A percentile compares a stretch with the other conserved stretches of the same genome.
Evolutionary conservation across 2,797 vertebrate species (phyloP).

Genomic region (Picus viridis): DNA sequence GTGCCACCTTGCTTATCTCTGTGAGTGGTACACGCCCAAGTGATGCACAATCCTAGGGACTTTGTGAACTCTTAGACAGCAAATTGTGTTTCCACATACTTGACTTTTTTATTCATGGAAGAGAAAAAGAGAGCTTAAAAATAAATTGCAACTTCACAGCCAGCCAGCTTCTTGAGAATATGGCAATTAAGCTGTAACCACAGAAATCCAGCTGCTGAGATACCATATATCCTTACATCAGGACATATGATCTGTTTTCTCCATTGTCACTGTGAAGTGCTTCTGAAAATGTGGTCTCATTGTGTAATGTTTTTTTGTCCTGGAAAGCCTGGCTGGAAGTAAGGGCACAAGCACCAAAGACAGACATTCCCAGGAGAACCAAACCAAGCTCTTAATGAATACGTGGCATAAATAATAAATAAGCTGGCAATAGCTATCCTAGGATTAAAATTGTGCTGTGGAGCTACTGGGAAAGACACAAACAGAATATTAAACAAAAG

Average conservation of each 20-base stretch:
- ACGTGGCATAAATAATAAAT: slow-evolving; percentile 51
- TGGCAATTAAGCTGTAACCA: background rate
- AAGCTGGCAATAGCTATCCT: background rate
- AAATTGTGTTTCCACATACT: background rate
- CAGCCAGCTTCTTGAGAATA: background rate
- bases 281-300: background rate
- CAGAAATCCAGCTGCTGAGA: background rate
- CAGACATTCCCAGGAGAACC: slow-evolving; percentile 26
- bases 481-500: slow-evolving; percentile 35
- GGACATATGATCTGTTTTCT: background rate
- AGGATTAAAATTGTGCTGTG: slow-evolving; percentile 1
- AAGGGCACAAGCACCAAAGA: slow-evolving; percentile 17
- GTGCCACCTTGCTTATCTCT: background rate
- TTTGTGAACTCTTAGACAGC: background rate
- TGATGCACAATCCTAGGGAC: background rate
- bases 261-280: background rate
- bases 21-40: background rate
- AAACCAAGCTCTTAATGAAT: slow-evolving; percentile 45
- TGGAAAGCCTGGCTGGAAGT: slow-evolving; percentile 40
- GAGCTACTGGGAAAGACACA: background rate
- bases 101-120: background rate
- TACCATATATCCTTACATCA: background rate
- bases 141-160: background rate
- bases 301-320: background rate
- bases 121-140: background rate